Percentiles rank a stretch among this genome's conserved stretches.
phyloP scores from a whole-genome alignment of 2,113 vertebrate species.

The Ceyx melanurus region DNA sequence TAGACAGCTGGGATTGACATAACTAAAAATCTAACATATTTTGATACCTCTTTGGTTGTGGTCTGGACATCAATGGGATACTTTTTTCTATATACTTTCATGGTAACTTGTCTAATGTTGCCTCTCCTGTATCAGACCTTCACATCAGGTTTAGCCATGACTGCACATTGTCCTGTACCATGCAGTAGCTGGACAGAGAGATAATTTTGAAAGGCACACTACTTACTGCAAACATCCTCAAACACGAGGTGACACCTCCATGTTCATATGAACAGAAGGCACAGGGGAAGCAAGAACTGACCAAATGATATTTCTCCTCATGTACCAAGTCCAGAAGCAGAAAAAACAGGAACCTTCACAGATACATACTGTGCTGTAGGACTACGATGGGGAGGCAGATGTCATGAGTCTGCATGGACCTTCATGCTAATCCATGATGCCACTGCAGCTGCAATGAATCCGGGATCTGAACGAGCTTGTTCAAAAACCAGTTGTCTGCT shows the following conservation, averaged over 20 bases:
- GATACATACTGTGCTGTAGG: neutral
- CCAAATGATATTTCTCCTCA: neutral
- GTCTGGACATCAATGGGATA: neutral
- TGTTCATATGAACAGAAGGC: neutral
- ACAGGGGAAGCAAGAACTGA: neutral
- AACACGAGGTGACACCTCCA: neutral
- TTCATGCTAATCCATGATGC: neutral
- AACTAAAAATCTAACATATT: neutral
- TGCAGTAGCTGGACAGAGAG: neutral
- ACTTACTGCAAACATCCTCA: neutral
- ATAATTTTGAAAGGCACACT: neutral
- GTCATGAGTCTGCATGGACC: neutral
- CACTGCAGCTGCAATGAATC: neutral
- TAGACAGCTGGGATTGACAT: neutral
- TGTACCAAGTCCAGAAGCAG: neutral
- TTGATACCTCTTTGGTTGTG: neutral
- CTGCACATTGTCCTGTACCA: neutral
- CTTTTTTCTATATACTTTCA: neutral
- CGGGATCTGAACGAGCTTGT: neutral
- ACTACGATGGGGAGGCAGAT: neutral
- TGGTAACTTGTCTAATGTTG: rapidly evolving
- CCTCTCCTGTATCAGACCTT: neutral
- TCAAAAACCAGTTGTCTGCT: neutral
- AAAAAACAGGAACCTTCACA: neutral
- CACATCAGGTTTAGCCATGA: neutral